Percentiles rank a stretch among this genome's conserved stretches.
Conservation (phyloP, 2,888 invertebrate species). For the Nowickia ferox region DNA sequence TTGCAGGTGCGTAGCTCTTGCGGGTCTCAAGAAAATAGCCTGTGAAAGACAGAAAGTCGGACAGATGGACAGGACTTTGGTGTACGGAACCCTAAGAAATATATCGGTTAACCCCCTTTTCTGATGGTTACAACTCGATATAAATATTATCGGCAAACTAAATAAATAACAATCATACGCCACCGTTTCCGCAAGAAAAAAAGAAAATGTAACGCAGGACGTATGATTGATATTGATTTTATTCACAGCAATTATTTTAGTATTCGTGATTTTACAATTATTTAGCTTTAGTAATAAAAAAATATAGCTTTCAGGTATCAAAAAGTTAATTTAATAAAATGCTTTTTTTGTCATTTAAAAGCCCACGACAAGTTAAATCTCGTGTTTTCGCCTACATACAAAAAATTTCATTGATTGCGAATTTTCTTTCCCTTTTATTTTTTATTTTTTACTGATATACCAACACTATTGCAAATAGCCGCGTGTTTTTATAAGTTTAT, state of each 20-base stretch:
- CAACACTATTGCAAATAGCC: background rate
- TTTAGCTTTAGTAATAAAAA: background rate
- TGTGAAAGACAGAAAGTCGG: too few relatives aligned
- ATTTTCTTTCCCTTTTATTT: background rate
- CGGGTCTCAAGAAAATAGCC: too few relatives aligned
- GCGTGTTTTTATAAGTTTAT: slow-evolving; percentile 19
- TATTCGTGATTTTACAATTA: background rate
- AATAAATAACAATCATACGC: slow-evolving; percentile 39
- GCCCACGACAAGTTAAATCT: background rate
- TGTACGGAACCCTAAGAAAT: too few relatives aligned
- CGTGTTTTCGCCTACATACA: background rate
- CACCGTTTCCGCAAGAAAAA: background rate
- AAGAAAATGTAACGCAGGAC: background rate
- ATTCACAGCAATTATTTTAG: background rate
- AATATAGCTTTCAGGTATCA: background rate
- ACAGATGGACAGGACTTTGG: too few relatives aligned
- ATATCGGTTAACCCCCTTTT: background rate
- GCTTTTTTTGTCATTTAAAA: background rate
- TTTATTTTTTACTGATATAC: background rate
- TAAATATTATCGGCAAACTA: slow-evolving; percentile 15
- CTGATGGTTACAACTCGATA: background rate
- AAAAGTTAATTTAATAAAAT: slow-evolving; percentile 1
- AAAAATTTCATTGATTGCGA: slow-evolving; percentile 8
- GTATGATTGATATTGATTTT: slow-evolving; percentile 44
- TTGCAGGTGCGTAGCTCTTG: too few relatives aligned